Evolutionary conservation across 2,113 vertebrate species (phyloP).

Genomic region (Osmerus eperlanus): DNA sequence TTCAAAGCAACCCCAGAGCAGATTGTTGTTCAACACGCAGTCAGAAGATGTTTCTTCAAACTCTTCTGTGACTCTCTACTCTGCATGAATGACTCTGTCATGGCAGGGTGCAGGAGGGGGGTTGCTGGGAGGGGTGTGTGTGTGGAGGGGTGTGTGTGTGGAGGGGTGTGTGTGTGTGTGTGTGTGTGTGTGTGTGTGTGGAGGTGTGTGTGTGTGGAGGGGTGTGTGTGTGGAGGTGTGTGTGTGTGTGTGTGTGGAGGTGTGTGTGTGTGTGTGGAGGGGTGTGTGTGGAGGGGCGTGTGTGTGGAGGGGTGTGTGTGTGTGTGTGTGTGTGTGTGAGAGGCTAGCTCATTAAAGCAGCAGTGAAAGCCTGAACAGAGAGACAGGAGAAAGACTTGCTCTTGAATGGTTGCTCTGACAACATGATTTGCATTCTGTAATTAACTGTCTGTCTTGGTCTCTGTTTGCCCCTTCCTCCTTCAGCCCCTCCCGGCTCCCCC

Average conservation of each 20-base stretch:
- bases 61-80: constrained; percentile 39
- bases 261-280: neutral
- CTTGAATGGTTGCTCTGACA: constrained; percentile 64
- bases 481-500: no score
- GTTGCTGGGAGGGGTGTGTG: constrained; percentile 17
- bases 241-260: neutral
- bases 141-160: no score
- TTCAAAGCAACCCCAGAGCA: neutral
- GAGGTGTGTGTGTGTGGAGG: no score
- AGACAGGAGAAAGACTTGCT: constrained; percentile 44
- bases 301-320: neutral
- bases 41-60: constrained; percentile 19
- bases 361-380: constrained; percentile 43
- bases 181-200: constrained; percentile 6
- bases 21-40: constrained; percentile 6
- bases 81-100: constrained; percentile 60
- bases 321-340: constrained; percentile 19
- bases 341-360: constrained; percentile 58
- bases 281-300: no score
- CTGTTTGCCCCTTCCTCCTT: no score
- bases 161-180: neutral
- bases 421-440: constrained; percentile 75
- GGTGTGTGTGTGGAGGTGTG: constrained; percentile 17
- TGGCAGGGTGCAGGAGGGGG: constrained; percentile 36
- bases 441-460: constrained; percentile 52